Conservation (phyloP, 1,140 invertebrate genomes). For the Galleria mellonella region DNA sequence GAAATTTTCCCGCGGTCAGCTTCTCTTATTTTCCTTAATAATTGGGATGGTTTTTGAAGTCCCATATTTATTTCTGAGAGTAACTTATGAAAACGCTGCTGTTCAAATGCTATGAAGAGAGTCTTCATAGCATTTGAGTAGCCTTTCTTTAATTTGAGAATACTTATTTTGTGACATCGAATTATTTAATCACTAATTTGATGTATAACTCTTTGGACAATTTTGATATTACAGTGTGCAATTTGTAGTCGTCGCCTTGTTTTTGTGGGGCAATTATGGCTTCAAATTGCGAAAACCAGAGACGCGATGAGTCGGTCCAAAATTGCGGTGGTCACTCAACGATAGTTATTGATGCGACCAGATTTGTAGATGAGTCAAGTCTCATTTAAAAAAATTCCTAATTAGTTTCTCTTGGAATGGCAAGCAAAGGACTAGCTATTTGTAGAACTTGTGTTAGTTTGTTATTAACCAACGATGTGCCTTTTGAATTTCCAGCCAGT, state of each 20-base stretch:
- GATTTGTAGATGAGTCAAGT: no score
- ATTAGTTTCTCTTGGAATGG: no score
- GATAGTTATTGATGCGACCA: no score
- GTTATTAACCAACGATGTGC: no score
- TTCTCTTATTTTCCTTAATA: constrained; percentile 17
- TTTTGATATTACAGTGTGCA: constrained; percentile 1
- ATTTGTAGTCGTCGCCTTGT: constrained; percentile 9
- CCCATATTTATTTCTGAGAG: constrained; percentile 21
- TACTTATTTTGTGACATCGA: constrained; percentile 2
- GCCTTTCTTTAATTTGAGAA: background rate
- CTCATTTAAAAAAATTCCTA: no score
- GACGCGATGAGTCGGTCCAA: constrained; percentile 5
- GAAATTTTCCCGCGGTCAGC: no score
- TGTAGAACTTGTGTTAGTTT: no score
- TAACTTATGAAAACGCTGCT: constrained; percentile 15
- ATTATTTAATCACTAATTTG: constrained; percentile 4
- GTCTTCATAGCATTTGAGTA: constrained; percentile 5
- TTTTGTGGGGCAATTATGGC: constrained; percentile 4
- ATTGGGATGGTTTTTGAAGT: constrained; percentile 19
- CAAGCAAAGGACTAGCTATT: no score
- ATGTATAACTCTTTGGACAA: background rate
- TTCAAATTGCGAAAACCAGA: constrained; percentile 12
- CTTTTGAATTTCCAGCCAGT: no score
- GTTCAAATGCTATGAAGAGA: no score
- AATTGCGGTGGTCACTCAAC: background rate